Percentiles rank a stretch among this genome's conserved stretches.
phyloP scores from a whole-genome alignment of 2,113 vertebrate genomes.

The Lipotes vexillifer region DNA sequence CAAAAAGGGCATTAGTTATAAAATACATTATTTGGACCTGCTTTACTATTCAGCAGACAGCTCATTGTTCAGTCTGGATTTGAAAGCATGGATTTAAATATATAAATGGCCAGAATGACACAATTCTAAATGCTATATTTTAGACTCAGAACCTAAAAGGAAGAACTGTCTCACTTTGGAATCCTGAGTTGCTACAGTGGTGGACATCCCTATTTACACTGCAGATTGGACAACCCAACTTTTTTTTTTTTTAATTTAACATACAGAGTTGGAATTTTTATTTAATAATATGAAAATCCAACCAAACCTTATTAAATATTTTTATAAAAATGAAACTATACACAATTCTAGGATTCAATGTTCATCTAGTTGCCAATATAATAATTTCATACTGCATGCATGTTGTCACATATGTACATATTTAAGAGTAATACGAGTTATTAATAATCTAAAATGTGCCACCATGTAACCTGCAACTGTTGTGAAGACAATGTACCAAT shows the following conservation, averaged over 20 bases:
- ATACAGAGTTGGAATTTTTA: no score
- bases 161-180: background rate
- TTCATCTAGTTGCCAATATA: no score
- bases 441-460: no score
- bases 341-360: no score
- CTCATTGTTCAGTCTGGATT: background rate
- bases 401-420: no score
- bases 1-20: background rate
- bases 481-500: no score
- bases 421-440: no score
- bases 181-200: background rate
- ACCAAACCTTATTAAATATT: no score
- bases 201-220: background rate
- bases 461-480: no score
- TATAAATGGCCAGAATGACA: background rate
- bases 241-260: background rate
- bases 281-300: no score
- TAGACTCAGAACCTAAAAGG: background rate
- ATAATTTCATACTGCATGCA: no score
- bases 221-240: background rate
- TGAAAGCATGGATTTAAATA: slow-evolving; percentile 24
- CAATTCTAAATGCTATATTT: background rate
- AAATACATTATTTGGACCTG: slow-evolving; percentile 1
- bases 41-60: background rate
- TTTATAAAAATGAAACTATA: no score